Conservation (phyloP, 2,888 invertebrate genomes). For the Stenoptilia bipunctidactyla region DNA sequence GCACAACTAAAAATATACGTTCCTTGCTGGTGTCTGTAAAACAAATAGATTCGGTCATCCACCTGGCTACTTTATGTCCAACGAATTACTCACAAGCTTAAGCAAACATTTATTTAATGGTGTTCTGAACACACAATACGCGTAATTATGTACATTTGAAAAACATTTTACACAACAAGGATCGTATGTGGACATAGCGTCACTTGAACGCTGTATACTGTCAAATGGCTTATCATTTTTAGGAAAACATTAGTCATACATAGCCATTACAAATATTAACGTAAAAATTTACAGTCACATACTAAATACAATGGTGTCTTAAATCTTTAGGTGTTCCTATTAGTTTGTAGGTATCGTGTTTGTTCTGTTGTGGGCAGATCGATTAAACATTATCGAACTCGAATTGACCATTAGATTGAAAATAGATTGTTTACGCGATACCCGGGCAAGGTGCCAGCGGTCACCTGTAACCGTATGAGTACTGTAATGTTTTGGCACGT, state of each 20-base stretch:
- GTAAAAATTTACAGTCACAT: too few relatives aligned
- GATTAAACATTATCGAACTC: conserved; percentile 19
- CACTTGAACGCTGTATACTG: too few relatives aligned
- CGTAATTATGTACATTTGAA: too few relatives aligned
- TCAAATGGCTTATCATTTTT: too few relatives aligned
- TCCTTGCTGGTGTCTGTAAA: conserved; percentile 33
- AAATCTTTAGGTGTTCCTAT: conserved; percentile 4
- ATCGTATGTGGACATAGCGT: too few relatives aligned
- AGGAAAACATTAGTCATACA: too few relatives aligned
- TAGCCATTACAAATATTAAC: too few relatives aligned
- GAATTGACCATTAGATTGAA: conserved; percentile 53
- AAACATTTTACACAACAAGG: too few relatives aligned
- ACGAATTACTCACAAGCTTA: conserved; percentile 47
- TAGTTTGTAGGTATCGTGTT: not conserved
- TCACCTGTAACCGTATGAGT: conserved; percentile 41
- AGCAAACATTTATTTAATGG: conserved; percentile 45
- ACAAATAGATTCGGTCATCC: conserved; percentile 55
- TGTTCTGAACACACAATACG: conserved; percentile 13
- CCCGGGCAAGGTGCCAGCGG: conserved; percentile 54
- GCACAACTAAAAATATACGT: conserved; percentile 33
- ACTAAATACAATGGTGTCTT: too few relatives aligned
- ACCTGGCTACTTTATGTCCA: conserved; percentile 62
- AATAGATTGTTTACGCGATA: conserved; percentile 67
- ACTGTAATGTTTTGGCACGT: conserved; percentile 56
- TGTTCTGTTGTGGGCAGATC: conserved; percentile 17